These are phyloP conservation scores for Conchocele bisecta DNA, from an alignment of 2,888 invertebrate genomes.

Conservation along the genomic window DNA sequence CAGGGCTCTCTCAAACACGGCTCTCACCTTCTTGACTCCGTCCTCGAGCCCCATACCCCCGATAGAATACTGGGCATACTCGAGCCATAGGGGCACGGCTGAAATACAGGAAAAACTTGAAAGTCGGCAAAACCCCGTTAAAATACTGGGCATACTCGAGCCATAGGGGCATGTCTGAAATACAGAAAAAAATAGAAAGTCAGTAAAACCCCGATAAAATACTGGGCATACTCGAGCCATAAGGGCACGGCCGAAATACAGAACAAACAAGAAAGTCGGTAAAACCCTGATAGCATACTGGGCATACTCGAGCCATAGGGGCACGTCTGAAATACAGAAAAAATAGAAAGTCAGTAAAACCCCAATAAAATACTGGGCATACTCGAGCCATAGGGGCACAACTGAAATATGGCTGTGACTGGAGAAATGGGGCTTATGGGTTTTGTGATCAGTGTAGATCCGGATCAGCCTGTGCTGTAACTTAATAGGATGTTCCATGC, in stretches of 20 bases:
- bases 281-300: conserved; percentile 84
- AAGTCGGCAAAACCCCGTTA: conserved; percentile 81
- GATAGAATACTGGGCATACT: conserved; percentile 86
- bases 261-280: too few relatives aligned
- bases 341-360: conserved; percentile 75
- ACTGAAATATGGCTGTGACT: conserved; percentile 84
- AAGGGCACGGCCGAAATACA: conserved; percentile 85
- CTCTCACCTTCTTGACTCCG: conserved; percentile 83
- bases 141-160: conserved; percentile 87
- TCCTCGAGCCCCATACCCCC: conserved; percentile 77
- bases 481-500: too few relatives aligned
- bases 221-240: conserved; percentile 87
- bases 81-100: conserved; percentile 87
- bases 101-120: conserved; percentile 26
- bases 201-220: conserved; percentile 83
- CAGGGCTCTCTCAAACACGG: conserved; percentile 87
- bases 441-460: too few relatives aligned
- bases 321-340: conserved; percentile 84
- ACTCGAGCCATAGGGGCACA: conserved; percentile 87
- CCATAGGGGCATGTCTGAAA: conserved; percentile 86
- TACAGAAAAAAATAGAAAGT: conserved; percentile 1
- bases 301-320: conserved; percentile 87
- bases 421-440: too few relatives aligned
- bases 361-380: conserved; percentile 85
- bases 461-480: too few relatives aligned